Base-by-base conservation (phyloP, 35 echinoderm and acorn worm species). In the Acanthaster planci region DNA sequence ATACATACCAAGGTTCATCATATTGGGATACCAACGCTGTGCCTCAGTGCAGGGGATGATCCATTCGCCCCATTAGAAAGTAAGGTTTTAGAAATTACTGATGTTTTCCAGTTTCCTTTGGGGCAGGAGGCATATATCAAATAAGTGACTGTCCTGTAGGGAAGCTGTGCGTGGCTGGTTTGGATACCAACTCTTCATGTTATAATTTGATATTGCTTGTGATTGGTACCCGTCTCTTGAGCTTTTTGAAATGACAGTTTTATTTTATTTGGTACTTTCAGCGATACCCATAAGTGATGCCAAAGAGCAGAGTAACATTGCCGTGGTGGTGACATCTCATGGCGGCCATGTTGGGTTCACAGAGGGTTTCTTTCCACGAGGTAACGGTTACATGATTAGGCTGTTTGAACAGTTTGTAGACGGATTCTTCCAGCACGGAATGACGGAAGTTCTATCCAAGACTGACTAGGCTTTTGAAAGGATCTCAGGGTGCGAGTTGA, bases 41-140 rank as follows among this genome's bases (percentile, higher is more conserved):
- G 96, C 57, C 44, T 99, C 44, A 94, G 86, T 58, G 92, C 96
- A 59, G 88, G 85, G 23, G 92, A 99, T 56, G 96, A 99, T 55
- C 90, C 96, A 0, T 99, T 99, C 75, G 82, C 96, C 47, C 96
- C 96, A 1, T 60, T 89, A 9, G 29, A 78, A 36, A 90, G 96
- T 99, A 86, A 89, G 93, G 27, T 2, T 47, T 4, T 6, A n/a
- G n/a, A n/a, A n/a, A n/a, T n/a, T n/a, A n/a, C n/a, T n/a, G n/a
- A n/a, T n/a, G n/a, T n/a, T n/a, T n/a, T n/a, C n/a, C n/a, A n/a
- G n/a, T n/a, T n/a, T n/a, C n/a, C n/a, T n/a, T n/a, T n/a, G n/a
- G n/a, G n/a, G n/a, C n/a, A n/a, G n/a, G n/a, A n/a, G n/a, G n/a
- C n/a, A n/a, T n/a, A n/a, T n/a, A n/a, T n/a, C n/a, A n/a, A n/a